Evolutionary conservation across 2,797 vertebrate genomes (phyloP).

Genomic region (Sebastes iracundus): DNA sequence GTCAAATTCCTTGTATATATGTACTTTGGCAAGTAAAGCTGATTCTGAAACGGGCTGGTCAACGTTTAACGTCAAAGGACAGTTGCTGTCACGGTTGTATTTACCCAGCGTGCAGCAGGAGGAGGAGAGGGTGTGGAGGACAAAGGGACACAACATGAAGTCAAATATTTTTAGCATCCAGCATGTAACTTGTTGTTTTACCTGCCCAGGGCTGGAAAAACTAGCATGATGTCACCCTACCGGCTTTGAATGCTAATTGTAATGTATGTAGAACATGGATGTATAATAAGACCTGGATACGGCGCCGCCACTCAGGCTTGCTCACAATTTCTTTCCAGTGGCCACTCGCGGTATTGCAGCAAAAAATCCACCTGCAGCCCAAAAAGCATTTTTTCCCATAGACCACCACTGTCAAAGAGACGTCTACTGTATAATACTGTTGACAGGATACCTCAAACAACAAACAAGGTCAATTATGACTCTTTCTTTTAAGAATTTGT

Average conservation of each 20-base stretch:
- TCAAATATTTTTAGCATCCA: constrained; percentile 13
- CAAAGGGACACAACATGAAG: constrained; percentile 1
- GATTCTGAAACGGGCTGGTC: background rate
- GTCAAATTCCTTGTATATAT: too few relatives aligned
- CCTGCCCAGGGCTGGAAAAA: background rate
- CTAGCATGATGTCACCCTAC: background rate
- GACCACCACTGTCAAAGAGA: too few relatives aligned
- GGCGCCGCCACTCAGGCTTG: too few relatives aligned
- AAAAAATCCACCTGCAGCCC: too few relatives aligned
- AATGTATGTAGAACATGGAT: background rate
- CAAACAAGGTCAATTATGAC: too few relatives aligned
- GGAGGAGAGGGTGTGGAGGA: constrained; percentile 1
- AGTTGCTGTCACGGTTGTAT: background rate
- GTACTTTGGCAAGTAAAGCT: too few relatives aligned
- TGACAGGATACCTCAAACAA: too few relatives aligned
- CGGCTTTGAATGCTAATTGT: background rate
- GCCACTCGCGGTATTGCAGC: too few relatives aligned
- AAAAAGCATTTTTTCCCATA: too few relatives aligned
- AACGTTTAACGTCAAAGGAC: constrained; percentile 1
- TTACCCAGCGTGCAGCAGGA: background rate
- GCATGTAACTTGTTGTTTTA: background rate
- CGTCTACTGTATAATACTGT: too few relatives aligned
- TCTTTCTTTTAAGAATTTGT: too few relatives aligned
- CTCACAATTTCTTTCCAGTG: fast-evolving
- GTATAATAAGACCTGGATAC: too few relatives aligned